These are phyloP conservation scores for Polydrusus tereticollis DNA, from an alignment of 2,888 invertebrate species.

Conservation along the genomic window DNA sequence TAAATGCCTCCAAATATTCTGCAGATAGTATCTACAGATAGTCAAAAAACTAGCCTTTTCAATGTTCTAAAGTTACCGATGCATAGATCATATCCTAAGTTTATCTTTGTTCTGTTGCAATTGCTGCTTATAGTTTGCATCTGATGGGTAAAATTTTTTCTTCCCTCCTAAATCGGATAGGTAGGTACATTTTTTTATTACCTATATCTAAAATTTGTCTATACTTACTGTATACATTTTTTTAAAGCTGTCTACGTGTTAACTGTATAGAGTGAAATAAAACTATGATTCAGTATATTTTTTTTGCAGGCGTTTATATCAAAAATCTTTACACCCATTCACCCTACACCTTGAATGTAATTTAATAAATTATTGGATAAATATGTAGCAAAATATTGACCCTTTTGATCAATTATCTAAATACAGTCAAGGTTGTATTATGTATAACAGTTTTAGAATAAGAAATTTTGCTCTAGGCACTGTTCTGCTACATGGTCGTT, in stretches of 20 bases:
- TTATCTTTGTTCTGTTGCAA: too few relatives aligned
- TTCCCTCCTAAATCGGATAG: too few relatives aligned
- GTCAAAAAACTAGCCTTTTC: too few relatives aligned
- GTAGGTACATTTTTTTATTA: too few relatives aligned
- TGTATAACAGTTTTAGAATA: conserved; percentile 2
- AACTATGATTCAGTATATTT: conserved; percentile 6
- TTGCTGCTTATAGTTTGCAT: too few relatives aligned
- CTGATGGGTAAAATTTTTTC: too few relatives aligned
- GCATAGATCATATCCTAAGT: too few relatives aligned
- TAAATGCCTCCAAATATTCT: too few relatives aligned
- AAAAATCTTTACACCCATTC: conserved; percentile 2
- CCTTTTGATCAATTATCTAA: conserved; percentile 16
- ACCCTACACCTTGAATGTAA: conserved; percentile 20
- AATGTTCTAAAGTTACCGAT: too few relatives aligned
- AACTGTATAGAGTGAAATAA: neutral
- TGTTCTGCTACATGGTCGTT: neutral
- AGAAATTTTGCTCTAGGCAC: conserved; percentile 12
- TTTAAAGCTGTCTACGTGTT: neutral
- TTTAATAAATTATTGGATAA: conserved; percentile 4
- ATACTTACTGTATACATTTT: conserved; percentile 34
- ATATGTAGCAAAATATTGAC: conserved; percentile 26
- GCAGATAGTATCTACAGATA: too few relatives aligned
- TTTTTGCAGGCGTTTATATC: conserved; percentile 22
- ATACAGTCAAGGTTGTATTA: conserved; percentile 17
- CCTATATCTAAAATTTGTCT: too few relatives aligned